Evolutionary conservation across 2,888 invertebrate genomes (phyloP).

Genomic region (Xanthorhoe spadicearia): DNA sequence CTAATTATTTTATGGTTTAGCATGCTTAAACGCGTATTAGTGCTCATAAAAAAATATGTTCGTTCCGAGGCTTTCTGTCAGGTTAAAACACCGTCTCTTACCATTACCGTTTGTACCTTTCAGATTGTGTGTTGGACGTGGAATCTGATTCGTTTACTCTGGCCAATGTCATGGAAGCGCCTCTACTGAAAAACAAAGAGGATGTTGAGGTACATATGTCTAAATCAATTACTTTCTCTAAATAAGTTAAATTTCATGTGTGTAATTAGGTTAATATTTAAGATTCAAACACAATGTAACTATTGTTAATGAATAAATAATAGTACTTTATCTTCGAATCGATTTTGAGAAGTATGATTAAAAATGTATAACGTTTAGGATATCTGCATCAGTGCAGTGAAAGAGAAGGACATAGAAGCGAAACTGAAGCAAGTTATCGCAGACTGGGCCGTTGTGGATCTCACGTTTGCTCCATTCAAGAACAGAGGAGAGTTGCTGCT

Average conservation of each 20-base stretch:
- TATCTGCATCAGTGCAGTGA: constrained; percentile 94
- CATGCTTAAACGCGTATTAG: too few species aligned
- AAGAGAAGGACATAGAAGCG: constrained; percentile 95
- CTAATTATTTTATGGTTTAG: too few species aligned
- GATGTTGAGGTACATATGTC: constrained; percentile 91
- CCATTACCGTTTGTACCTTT: constrained; percentile 20
- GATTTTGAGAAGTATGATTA: background rate
- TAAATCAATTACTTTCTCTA: background rate
- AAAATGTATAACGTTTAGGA: constrained; percentile 80
- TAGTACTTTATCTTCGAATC: too few species aligned
- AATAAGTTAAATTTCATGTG: too few species aligned
- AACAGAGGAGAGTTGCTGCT: constrained; percentile 92
- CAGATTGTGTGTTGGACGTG: constrained; percentile 89
- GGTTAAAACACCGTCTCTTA: too few species aligned
- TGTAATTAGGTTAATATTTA: too few species aligned
- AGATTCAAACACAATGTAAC: too few species aligned
- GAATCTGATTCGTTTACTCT: constrained; percentile 92
- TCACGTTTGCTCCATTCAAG: constrained; percentile 91
- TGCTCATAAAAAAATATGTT: too few species aligned
- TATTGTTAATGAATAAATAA: too few species aligned
- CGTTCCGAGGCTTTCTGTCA: too few species aligned
- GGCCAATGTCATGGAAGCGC: constrained; percentile 93
- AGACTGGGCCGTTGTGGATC: constrained; percentile 91
- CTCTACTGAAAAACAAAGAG: constrained; percentile 91
- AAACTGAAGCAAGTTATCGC: constrained; percentile 92